Conservation (phyloP, 1,140 invertebrate genomes). For the Vollenhovia emeryi region DNA sequence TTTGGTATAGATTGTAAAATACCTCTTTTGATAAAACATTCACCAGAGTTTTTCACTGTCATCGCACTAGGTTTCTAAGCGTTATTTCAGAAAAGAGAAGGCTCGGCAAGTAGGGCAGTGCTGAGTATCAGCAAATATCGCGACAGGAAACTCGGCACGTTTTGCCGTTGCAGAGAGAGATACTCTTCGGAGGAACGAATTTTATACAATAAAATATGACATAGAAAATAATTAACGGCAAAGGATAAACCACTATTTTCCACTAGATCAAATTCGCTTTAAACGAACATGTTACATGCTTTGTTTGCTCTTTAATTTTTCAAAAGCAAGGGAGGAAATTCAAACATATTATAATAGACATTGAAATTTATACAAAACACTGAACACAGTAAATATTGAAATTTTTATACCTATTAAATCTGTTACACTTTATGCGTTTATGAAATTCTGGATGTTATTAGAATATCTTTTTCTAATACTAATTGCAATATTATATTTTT, state of each 20-base stretch:
- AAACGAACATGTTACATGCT: neutral
- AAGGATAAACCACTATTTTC: slow-evolving; percentile 9
- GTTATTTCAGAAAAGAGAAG: slow-evolving; percentile 32
- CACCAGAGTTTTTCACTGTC: neutral
- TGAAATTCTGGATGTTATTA: neutral
- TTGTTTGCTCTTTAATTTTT: neutral
- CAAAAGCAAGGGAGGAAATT: neutral
- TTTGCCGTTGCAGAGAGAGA: neutral
- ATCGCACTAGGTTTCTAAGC: slow-evolving; percentile 14
- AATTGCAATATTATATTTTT: neutral
- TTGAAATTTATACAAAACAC: neutral
- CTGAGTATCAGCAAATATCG: slow-evolving; percentile 26
- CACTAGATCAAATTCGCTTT: neutral
- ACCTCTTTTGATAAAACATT: slow-evolving; percentile 6
- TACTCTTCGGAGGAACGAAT: neutral
- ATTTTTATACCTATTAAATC: slow-evolving; percentile 9
- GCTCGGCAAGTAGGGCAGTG: neutral
- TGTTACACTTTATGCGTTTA: neutral
- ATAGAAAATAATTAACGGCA: slow-evolving; percentile 22
- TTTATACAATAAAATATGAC: neutral
- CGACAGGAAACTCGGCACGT: slow-evolving; percentile 1
- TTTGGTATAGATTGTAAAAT: neutral
- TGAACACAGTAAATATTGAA: neutral
- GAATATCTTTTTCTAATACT: neutral
- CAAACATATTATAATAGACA: neutral